Percentiles rank a stretch among this genome's conserved stretches.
phyloP scores from a whole-genome alignment of 30 jellyfish, hydroid and myxozoan species.

The Turritopsis rubra region DNA sequence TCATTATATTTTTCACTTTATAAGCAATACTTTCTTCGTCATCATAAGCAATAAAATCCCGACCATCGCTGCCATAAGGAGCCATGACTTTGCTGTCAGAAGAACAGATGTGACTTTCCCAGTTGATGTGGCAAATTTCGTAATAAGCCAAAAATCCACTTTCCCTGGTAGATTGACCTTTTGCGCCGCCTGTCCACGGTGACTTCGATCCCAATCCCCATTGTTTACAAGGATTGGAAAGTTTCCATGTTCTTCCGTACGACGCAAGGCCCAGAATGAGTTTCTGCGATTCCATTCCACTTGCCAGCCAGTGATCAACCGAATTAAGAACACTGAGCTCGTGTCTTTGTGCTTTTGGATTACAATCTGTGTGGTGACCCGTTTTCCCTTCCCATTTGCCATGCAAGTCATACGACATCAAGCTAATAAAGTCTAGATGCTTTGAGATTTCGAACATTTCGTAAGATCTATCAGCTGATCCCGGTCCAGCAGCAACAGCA shows the following conservation, averaged over 20 bases:
- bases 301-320: conserved; percentile 25
- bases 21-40: conserved; percentile 33
- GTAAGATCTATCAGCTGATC: conserved; percentile 1
- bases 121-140: conserved; percentile 27
- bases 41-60: conserved; percentile 32
- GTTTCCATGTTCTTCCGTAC: conserved; percentile 28
- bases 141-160: conserved; percentile 31
- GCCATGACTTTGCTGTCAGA: conserved; percentile 22
- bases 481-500: conserved; percentile 42
- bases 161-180: conserved; percentile 34
- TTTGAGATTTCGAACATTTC: conserved; percentile 17
- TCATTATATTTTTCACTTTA: conserved; percentile 19
- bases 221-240: neutral
- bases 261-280: conserved; percentile 34
- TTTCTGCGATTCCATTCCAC: conserved; percentile 10
- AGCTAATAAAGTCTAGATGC: conserved; percentile 34
- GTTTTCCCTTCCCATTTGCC: conserved; percentile 32
- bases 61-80: conserved; percentile 33
- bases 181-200: conserved; percentile 8
- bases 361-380: conserved; percentile 36
- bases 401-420: conserved; percentile 36
- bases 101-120: neutral
- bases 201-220: conserved; percentile 28
- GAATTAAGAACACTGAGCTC: conserved; percentile 18
- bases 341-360: neutral